A percentile compares a stretch with the other conserved stretches of the same genome.
These are phyloP conservation scores for Thysanoteuthis rhombus DNA, from an alignment of 2,888 invertebrate genomes.

Conservation along the genomic window DNA sequence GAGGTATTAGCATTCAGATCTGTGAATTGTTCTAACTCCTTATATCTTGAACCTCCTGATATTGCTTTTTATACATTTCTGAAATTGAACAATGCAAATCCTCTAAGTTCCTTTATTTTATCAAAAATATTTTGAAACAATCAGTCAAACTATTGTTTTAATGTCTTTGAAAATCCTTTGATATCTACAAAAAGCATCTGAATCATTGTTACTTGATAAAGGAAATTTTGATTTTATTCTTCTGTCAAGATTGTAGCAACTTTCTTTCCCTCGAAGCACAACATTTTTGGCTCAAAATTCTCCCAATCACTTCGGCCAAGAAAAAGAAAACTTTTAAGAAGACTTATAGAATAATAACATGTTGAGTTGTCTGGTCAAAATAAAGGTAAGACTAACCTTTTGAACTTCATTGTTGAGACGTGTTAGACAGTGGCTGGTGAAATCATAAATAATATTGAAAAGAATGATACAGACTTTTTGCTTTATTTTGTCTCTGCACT, in stretches of 20 bases:
- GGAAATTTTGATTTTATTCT: neutral
- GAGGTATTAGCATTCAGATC: too few relatives aligned
- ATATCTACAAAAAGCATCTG: neutral
- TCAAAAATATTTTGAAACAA: too few relatives aligned
- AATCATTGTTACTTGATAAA: neutral
- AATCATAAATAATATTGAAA: neutral
- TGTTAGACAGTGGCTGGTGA: neutral
- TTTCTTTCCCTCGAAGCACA: neutral
- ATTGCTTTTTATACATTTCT: too few relatives aligned
- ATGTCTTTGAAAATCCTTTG: too few relatives aligned
- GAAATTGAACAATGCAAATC: too few relatives aligned
- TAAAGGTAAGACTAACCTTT: neutral
- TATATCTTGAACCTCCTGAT: too few relatives aligned
- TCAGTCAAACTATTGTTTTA: too few relatives aligned
- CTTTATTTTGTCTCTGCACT: neutral
- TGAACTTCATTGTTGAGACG: neutral
- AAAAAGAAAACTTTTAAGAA: neutral
- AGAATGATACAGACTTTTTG: neutral
- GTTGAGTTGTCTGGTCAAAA: neutral
- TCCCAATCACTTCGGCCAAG: neutral
- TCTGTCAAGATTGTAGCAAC: neutral
- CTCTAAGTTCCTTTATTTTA: too few relatives aligned
- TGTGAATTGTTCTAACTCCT: too few relatives aligned
- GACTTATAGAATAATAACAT: neutral
- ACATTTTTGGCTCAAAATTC: neutral